These are phyloP conservation scores for Maylandia zebra DNA, from an alignment of 2,113 vertebrate species.

Conservation along the genomic window DNA sequence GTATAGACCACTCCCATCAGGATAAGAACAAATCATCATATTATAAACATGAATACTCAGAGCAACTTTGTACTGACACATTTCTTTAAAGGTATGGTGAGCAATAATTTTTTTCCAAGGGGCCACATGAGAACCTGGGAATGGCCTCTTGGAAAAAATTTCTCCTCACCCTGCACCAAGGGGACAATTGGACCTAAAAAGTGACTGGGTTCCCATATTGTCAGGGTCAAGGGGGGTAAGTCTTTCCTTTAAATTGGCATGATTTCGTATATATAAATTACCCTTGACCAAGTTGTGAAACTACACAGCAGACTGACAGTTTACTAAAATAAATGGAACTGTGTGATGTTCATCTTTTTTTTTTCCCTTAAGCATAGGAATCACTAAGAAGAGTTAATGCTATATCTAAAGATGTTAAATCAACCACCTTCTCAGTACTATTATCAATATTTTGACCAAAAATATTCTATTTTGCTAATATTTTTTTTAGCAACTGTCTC, in stretches of 20 bases:
- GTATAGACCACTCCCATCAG: not conserved
- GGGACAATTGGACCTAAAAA: not conserved
- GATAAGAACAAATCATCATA: not conserved
- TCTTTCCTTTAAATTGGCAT: not conserved
- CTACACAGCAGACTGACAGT: not conserved
- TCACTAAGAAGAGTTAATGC: not conserved
- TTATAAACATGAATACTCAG: not conserved
- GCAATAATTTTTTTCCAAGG: not conserved
- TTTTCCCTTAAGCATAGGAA: not conserved
- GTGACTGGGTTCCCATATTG: not conserved
- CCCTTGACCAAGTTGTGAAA: not conserved
- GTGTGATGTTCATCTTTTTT: not conserved
- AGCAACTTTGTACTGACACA: not conserved
- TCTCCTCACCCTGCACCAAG: not conserved
- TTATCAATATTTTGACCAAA: not conserved
- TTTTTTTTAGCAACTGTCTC: not conserved
- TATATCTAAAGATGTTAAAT: not conserved
- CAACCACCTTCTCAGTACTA: not conserved
- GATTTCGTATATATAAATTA: not conserved
- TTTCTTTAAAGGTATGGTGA: not conserved
- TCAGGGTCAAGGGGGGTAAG: not conserved
- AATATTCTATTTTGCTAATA: not conserved
- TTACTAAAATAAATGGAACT: not conserved
- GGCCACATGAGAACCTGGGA: not conserved
- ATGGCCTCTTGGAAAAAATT: not conserved